Percentiles rank a stretch among this genome's conserved stretches.
Conservation (phyloP, 2,797 vertebrate species). For the Chelidonichthys spinosus region DNA sequence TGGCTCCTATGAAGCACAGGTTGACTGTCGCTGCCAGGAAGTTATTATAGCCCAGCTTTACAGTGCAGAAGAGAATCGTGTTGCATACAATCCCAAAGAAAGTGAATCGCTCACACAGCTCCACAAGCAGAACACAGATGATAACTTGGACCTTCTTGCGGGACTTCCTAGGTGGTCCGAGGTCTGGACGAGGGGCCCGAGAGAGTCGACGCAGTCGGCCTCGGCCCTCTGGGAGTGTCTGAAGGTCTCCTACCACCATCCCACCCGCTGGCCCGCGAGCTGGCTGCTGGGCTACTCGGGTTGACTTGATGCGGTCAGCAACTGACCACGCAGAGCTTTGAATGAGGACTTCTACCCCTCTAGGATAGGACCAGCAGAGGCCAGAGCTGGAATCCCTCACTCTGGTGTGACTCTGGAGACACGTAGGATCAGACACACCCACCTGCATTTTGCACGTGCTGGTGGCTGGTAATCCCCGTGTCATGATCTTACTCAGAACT, state of each 20-base stretch:
- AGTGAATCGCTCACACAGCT: constrained; percentile 92
- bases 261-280: constrained; percentile 39
- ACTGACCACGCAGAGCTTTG: constrained; percentile 12
- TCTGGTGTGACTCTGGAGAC: constrained; percentile 70
- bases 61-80: constrained; percentile 92
- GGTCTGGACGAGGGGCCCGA: constrained; percentile 28
- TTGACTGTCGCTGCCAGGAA: constrained; percentile 90
- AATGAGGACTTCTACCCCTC: constrained; percentile 11
- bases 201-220: constrained; percentile 33
- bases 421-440: constrained; percentile 40
- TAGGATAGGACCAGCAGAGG: constrained; percentile 40
- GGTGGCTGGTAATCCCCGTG: constrained; percentile 29
- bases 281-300: constrained; percentile 50
- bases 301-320: background rate
- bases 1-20: constrained; percentile 90
- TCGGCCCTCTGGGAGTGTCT: constrained; percentile 47
- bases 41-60: constrained; percentile 89
- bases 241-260: constrained; percentile 74
- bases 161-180: constrained; percentile 50
- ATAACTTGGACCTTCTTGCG: constrained; percentile 86
- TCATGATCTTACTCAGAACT: constrained; percentile 59
- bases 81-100: constrained; percentile 96
- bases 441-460: constrained; percentile 55
- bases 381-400: constrained; percentile 85
- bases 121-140: constrained; percentile 90